Evolutionary conservation across 1,140 invertebrate species (phyloP).

Genomic region (Patella vulgata): DNA sequence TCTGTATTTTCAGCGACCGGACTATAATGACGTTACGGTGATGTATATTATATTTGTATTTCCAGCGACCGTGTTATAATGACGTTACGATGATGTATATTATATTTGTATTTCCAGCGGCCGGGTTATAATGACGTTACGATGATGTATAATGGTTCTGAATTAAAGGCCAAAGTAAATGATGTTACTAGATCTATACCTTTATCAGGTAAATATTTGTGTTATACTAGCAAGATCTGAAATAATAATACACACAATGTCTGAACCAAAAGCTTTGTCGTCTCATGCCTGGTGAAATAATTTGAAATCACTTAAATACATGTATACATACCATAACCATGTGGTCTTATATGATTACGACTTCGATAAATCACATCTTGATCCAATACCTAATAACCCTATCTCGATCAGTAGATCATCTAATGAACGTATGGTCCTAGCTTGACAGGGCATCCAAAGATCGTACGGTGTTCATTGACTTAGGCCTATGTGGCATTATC

Average conservation of each 20-base stretch:
- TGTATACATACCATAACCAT: neutral
- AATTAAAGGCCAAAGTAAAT: conserved; percentile 37
- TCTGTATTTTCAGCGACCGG: too few species aligned
- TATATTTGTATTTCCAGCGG: conserved; percentile 32
- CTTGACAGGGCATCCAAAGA: too few species aligned
- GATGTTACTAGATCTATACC: conserved; percentile 22
- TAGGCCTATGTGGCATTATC: too few species aligned
- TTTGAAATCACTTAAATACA: neutral
- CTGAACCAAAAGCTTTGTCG: neutral
- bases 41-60: too few species aligned
- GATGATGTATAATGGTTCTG: conserved; percentile 37
- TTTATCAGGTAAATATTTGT: conserved; percentile 22
- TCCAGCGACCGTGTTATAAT: too few species aligned
- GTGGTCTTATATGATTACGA: neutral
- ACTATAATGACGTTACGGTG: too few species aligned
- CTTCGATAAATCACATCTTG: neutral
- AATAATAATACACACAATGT: neutral
- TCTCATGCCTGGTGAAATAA: neutral
- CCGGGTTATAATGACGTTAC: conserved; percentile 43
- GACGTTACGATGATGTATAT: conserved; percentile 37
- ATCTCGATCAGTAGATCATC: too few species aligned
- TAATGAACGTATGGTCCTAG: too few species aligned
- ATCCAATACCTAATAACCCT: neutral
- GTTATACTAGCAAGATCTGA: conserved; percentile 1
- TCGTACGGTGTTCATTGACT: too few species aligned